These are phyloP conservation scores for Metallyticus violacea DNA, from an alignment of 2,888 invertebrate species.

Conservation along the genomic window DNA sequence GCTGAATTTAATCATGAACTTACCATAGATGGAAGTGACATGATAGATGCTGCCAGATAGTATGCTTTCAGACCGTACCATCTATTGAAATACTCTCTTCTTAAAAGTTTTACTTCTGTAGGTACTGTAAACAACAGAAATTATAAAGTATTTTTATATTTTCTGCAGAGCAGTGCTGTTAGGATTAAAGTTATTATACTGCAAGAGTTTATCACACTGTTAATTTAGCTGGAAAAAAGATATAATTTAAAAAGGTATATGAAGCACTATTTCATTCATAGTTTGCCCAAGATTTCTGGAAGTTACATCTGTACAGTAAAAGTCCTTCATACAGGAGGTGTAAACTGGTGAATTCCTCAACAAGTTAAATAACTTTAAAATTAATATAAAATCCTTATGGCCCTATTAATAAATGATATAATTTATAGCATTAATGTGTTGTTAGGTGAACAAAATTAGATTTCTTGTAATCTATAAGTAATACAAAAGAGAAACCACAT, in stretches of 20 bases:
- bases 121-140: conserved; percentile 54
- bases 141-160: neutral
- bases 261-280: too few relatives aligned
- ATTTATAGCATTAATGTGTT: too few relatives aligned
- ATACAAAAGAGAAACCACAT: too few relatives aligned
- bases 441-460: too few relatives aligned
- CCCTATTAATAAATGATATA: too few relatives aligned
- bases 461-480: too few relatives aligned
- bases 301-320: too few relatives aligned
- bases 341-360: too few relatives aligned
- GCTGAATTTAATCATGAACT: conserved; percentile 41
- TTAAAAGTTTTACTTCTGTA: conserved; percentile 55
- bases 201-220: neutral
- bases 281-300: too few relatives aligned
- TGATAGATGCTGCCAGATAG: conserved; percentile 56
- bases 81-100: conserved; percentile 63
- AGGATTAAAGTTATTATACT: neutral
- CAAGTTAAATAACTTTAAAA: too few relatives aligned
- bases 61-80: conserved; percentile 66
- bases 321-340: too few relatives aligned
- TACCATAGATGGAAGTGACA: conserved; percentile 58
- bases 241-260: neutral
- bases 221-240: neutral
- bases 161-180: neutral
- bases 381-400: too few relatives aligned